Base-by-base conservation (phyloP, 2,888 invertebrate genomes). In the Agapetus fuscipes region DNA sequence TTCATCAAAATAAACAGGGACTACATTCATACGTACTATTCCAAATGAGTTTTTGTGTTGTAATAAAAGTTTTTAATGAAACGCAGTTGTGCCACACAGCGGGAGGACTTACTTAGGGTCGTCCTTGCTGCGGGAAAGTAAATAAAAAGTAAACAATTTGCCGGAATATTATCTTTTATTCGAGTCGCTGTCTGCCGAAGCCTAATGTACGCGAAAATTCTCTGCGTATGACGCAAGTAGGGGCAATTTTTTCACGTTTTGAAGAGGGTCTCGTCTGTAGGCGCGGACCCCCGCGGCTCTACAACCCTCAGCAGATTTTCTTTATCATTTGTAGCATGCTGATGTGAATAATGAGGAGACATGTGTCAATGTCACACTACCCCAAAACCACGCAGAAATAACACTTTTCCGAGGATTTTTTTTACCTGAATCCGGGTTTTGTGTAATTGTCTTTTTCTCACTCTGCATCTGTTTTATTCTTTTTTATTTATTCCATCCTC, bases 271-370 rank as follows among this genome's bases (percentile, higher is more conserved):
- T 27, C 7, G 27, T n/a, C n/a, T 27, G n/a, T n/a, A n/a, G n/a
- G n/a, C 20, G 20, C 20, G 5, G 30, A 13, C 33, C 34, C 27
- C 42, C 38, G 34, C 38, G 28, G 42, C 24, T 37, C 25, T 17
- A 37, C 28, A 27, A 38, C 34, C 46, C 37, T 41, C 29, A 35
- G 43, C 46, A 40, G 43, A 46, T 46, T 46, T 46, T 46, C 46
- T 46, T 43, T 46, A 46, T 46, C 46, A 46, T 46, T 43, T 43
- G 35, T 40, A 43, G 40, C 43, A 33, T 29, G 43, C 43, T 43
- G 43, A 47, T 44, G 42, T 47, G 39, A 47, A 47, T 47, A 47
- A 47, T 44, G 46, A 47, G 39, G 30, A 34, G 43, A 39, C 46
- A 41, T 47, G 41, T 38, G 43, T 47, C 46, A 44, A 39, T 33